A percentile compares a stretch with the other conserved stretches of the same genome.
Evolutionary conservation across 2,797 vertebrate genomes (phyloP).

Genomic region (Trachurus trachurus): DNA sequence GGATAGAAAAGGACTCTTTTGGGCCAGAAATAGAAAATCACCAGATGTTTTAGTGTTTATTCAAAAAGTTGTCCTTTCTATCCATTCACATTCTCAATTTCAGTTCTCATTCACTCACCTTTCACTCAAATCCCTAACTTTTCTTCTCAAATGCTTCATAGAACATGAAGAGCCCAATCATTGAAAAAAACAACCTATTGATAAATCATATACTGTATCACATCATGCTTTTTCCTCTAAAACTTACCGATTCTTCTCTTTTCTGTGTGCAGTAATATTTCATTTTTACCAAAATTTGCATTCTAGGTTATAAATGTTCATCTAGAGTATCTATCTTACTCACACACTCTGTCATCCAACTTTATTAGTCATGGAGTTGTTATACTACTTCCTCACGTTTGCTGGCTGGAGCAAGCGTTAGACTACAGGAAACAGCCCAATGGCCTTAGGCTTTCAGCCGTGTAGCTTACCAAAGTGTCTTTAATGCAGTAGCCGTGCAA

Average conservation of each 20-base stretch:
- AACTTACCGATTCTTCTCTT: neutral
- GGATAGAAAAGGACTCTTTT: constrained; percentile 39
- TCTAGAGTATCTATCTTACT: constrained; percentile 36
- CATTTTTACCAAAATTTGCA: constrained; percentile 12
- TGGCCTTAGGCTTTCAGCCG: constrained; percentile 57
- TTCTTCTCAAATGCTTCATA: neutral
- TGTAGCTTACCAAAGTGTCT: constrained; percentile 58
- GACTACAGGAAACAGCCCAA: constrained; percentile 86
- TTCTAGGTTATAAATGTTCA: constrained; percentile 21
- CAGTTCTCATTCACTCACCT: constrained; percentile 53
- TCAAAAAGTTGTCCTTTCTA: constrained; percentile 41
- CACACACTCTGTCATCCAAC: constrained; percentile 66
- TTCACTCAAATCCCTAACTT: constrained; percentile 49
- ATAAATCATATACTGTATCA: neutral
- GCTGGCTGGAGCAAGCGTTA: constrained; percentile 85
- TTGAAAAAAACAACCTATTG: neutral
- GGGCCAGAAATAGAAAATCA: neutral
- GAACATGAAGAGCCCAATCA: neutral
- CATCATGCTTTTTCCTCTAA: constrained; percentile 2
- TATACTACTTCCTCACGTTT: constrained; percentile 85
- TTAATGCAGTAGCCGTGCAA: constrained; percentile 52
- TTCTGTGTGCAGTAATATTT: neutral
- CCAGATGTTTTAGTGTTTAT: neutral
- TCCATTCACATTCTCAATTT: constrained; percentile 51
- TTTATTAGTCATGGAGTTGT: constrained; percentile 83